Base-by-base conservation (phyloP, 2,113 vertebrate genomes). In the Asarcornis scutulata region DNA sequence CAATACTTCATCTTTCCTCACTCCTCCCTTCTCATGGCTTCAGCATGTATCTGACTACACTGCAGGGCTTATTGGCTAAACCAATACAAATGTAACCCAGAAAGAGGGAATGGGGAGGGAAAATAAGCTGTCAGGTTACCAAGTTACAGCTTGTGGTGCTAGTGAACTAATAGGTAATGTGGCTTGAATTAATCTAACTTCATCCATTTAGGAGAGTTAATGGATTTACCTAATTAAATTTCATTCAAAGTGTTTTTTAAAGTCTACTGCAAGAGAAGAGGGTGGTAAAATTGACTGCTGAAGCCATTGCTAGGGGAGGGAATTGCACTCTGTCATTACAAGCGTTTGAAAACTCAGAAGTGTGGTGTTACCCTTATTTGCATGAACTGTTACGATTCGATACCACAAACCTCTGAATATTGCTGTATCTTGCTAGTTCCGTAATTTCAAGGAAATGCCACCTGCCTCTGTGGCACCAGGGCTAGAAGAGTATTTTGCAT, bases 281-380 rank as follows among this genome's bases (percentile, higher is more conserved):
- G 29, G 2, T 89, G 60, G 52, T 80, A 53, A 52, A 62, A 81
- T 13, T n/a, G 9, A 50, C 7, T 27, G 17, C 13, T 72, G 76
- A 78, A 59, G 25, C 20, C 31, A 15, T 11, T 27, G 60, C 0
- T 2, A 44, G 59, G 62, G 26, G 36, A 71, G 73, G 34, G 25
- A 82, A 55, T 77, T 3, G 0, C 7, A 23, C 3, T 68, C 7
- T 90, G 18, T 59, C 2, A 2, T 8, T 64, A 11, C 2, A 4
- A 38, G 25, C 71, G 42, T 32, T 26, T 75, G 52, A 67, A 92
- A 84, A 72, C 56, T 77, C 8, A 2, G 22, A 22, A 4, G 5
- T 83, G 44, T 81, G 18, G 4, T 4, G 2, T 76, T 56, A 17
- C 0, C 8, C 31, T 53, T 67, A 12, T 34, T 75, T 83, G n/a